Evolutionary conservation across 2,888 invertebrate genomes (phyloP).

Genomic region (Megaustenia siamemsis): DNA sequence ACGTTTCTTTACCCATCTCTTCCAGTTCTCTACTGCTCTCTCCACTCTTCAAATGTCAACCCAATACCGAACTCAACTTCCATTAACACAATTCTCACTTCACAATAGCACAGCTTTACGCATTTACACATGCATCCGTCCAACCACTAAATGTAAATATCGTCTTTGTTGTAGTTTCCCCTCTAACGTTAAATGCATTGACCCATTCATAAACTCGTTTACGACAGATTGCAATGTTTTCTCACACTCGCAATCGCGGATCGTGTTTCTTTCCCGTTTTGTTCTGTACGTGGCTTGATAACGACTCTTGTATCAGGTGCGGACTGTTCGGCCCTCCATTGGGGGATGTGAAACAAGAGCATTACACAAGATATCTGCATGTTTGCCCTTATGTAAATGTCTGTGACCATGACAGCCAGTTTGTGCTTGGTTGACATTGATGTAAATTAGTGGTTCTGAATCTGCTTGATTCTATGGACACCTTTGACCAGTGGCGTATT

Average conservation of each 20-base stretch:
- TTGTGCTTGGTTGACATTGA: neutral
- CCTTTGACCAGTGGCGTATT: too few relatives aligned
- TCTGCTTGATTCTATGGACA: too few relatives aligned
- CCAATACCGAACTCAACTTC: too few relatives aligned
- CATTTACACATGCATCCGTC: neutral
- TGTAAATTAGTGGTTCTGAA: too few relatives aligned
- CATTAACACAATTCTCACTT: too few relatives aligned
- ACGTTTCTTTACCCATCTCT: too few relatives aligned
- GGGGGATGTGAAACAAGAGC: neutral
- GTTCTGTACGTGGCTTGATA: neutral
- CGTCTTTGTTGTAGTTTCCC: constrained; percentile 25
- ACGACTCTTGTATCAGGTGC: constrained; percentile 13
- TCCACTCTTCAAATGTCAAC: too few relatives aligned
- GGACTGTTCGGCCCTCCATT: neutral
- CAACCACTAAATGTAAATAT: neutral
- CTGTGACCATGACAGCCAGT: neutral
- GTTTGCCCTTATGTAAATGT: neutral
- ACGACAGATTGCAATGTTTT: constrained; percentile 32
- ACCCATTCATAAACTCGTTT: constrained; percentile 11
- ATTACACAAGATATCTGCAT: constrained; percentile 10
- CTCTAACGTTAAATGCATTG: neutral
- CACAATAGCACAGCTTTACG: too few relatives aligned
- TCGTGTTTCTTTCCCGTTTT: neutral
- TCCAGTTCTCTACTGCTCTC: too few relatives aligned
- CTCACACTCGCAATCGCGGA: neutral